Conservation (phyloP, 2,888 invertebrate genomes). For the Venustoraphidia nigricollis region DNA sequence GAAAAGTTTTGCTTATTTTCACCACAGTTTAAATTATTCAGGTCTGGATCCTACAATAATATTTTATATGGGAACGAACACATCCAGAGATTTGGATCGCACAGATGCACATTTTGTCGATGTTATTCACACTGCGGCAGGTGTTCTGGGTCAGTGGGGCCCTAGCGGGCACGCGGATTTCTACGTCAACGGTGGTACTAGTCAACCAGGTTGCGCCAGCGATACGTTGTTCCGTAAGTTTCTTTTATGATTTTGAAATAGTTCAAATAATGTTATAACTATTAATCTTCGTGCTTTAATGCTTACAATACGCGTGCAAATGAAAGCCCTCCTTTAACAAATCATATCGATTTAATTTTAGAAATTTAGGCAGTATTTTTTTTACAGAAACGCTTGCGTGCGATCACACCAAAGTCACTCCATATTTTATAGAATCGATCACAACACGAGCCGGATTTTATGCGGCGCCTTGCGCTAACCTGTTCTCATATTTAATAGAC, state of each 20-base stretch:
- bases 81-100: constrained; percentile 63
- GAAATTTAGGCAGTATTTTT: background rate
- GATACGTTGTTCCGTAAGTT: constrained; percentile 66
- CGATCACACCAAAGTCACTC: constrained; percentile 81
- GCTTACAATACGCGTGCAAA: too few species aligned
- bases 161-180: constrained; percentile 80
- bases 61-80: constrained; percentile 70
- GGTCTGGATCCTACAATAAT: constrained; percentile 74
- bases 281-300: background rate
- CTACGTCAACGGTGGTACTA: constrained; percentile 77
- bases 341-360: too few species aligned
- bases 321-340: too few species aligned
- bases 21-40: constrained; percentile 20
- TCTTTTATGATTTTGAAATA: background rate
- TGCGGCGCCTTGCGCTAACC: constrained; percentile 69
- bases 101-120: constrained; percentile 74
- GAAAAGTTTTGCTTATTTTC: too few species aligned
- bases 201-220: constrained; percentile 75
- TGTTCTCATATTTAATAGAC: constrained; percentile 70
- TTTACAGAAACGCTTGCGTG: constrained; percentile 68
- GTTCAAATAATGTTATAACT: too few species aligned
- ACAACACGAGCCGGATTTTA: constrained; percentile 66
- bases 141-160: constrained; percentile 79
- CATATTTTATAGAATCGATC: constrained; percentile 80
- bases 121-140: constrained; percentile 72